Conservation (phyloP, 2,113 vertebrate genomes). For the Urocitellus parryii region DNA sequence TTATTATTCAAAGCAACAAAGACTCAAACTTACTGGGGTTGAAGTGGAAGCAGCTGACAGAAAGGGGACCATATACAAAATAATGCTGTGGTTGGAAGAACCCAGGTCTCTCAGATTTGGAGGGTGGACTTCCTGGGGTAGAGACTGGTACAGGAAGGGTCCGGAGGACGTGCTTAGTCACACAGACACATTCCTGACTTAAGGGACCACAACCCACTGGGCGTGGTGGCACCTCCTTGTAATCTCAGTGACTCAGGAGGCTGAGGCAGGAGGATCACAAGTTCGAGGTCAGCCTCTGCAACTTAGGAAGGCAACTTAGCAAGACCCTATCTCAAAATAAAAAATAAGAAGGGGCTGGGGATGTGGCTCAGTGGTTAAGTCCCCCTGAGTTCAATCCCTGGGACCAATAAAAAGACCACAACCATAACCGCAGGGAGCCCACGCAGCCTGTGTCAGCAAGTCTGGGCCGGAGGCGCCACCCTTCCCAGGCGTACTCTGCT, state of each 20-base stretch:
- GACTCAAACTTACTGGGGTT: conserved; percentile 10
- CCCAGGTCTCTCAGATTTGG: neutral
- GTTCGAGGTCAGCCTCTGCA: too few relatives aligned
- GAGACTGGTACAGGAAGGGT: neutral
- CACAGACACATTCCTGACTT: neutral
- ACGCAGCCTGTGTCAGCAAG: neutral
- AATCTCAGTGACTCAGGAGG: too few relatives aligned
- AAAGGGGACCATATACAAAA: neutral
- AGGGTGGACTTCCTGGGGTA: too few relatives aligned
- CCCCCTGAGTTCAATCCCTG: too few relatives aligned
- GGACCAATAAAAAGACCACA: too few relatives aligned
- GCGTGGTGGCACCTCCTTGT: too few relatives aligned
- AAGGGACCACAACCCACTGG: neutral
- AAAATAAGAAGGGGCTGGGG: too few relatives aligned
- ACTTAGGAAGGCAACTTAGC: too few relatives aligned
- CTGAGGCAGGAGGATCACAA: too few relatives aligned
- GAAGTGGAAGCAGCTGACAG: neutral
- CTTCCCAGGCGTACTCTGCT: neutral
- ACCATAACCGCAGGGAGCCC: neutral
- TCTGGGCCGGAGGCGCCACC: too few relatives aligned
- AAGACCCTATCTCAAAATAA: too few relatives aligned
- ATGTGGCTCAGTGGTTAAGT: too few relatives aligned
- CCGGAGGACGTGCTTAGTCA: neutral
- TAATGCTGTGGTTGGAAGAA: neutral
- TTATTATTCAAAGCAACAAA: conserved; percentile 4